Percentiles rank a stretch among this genome's conserved stretches.
These are phyloP conservation scores for Sanderia malayensis DNA, from an alignment of 30 jellyfish, hydroid and myxozoan genomes.

Conservation along the genomic window DNA sequence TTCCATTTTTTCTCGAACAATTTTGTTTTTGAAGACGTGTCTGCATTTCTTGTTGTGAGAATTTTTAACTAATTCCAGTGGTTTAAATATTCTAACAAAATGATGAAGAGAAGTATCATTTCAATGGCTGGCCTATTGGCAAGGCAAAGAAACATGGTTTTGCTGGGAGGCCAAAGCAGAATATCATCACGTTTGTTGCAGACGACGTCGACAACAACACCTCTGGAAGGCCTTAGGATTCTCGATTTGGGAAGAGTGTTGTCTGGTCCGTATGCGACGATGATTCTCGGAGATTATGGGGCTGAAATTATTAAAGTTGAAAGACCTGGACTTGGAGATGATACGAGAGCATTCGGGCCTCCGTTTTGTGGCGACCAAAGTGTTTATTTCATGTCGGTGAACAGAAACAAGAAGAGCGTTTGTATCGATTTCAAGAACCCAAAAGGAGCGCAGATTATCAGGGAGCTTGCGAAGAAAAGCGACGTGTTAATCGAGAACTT, in stretches of 20 bases:
- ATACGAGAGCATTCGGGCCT: constrained; percentile 91
- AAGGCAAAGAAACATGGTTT: not conserved
- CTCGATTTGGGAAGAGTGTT: constrained; percentile 81
- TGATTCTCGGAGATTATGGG: constrained; percentile 94
- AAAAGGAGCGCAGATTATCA: constrained; percentile 71
- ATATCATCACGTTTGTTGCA: constrained; percentile 18
- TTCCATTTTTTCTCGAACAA: too few relatives aligned
- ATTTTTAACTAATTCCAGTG: too few relatives aligned
- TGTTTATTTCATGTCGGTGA: constrained; percentile 81
- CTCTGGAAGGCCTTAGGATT: constrained; percentile 59
- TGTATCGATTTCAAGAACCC: constrained; percentile 64
- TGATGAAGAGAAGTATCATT: constrained; percentile 3
- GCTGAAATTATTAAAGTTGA: constrained; percentile 92
- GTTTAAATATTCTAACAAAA: too few relatives aligned
- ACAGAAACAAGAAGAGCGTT: constrained; percentile 86
- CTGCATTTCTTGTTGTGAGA: too few relatives aligned
- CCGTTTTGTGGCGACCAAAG: constrained; percentile 95
- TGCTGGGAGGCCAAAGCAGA: not conserved
- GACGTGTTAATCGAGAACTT: constrained; percentile 94
- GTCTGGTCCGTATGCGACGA: constrained; percentile 94
- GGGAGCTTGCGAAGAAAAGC: constrained; percentile 74
- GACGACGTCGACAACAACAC: constrained; percentile 40
- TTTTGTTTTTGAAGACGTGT: too few relatives aligned
- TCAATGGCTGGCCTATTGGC: not conserved
- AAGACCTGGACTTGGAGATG: constrained; percentile 96